These are phyloP conservation scores for Hydropsyche betteni DNA, from an alignment of 2,888 invertebrate species.

Conservation along the genomic window DNA sequence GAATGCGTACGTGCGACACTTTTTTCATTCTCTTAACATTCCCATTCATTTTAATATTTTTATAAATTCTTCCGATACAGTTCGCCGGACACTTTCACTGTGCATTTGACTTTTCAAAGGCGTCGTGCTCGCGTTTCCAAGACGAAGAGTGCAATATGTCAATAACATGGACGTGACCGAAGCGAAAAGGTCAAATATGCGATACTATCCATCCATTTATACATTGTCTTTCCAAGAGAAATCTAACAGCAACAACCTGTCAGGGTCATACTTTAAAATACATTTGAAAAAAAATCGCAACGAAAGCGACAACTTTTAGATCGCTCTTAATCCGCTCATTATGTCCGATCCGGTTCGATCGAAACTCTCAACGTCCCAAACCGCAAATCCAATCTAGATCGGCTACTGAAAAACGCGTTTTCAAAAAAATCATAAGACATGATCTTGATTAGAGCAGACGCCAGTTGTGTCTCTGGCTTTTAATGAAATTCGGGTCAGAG, in stretches of 20 bases:
- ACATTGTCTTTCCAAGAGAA: slow-evolving; percentile 15
- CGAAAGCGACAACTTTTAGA: not conserved
- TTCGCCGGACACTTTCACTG: slow-evolving; percentile 23
- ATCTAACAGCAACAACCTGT: not conserved
- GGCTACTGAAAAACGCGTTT: no score
- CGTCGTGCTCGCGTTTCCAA: not conserved
- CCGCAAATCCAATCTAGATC: no score
- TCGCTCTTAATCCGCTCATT: not conserved
- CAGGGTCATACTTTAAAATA: no score
- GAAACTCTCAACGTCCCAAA: no score
- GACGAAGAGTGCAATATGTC: slow-evolving; percentile 27
- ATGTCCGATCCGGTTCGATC: no score
- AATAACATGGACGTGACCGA: slow-evolving; percentile 28
- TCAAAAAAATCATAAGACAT: no score
- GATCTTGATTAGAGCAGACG: not conserved
- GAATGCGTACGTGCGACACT: no score
- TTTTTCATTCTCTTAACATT: no score
- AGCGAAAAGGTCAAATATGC: slow-evolving; percentile 30
- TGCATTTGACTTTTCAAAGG: not conserved
- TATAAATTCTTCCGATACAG: no score
- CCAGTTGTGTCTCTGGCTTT: slow-evolving; percentile 8
- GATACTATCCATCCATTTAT: not conserved
- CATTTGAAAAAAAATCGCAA: no score
- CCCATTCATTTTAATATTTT: no score
- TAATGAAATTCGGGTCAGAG: slow-evolving; percentile 1